A percentile compares a stretch with the other conserved stretches of the same genome.
Evolutionary conservation across 2,888 invertebrate genomes (phyloP).

Genomic region (Ophion ventricosus): DNA sequence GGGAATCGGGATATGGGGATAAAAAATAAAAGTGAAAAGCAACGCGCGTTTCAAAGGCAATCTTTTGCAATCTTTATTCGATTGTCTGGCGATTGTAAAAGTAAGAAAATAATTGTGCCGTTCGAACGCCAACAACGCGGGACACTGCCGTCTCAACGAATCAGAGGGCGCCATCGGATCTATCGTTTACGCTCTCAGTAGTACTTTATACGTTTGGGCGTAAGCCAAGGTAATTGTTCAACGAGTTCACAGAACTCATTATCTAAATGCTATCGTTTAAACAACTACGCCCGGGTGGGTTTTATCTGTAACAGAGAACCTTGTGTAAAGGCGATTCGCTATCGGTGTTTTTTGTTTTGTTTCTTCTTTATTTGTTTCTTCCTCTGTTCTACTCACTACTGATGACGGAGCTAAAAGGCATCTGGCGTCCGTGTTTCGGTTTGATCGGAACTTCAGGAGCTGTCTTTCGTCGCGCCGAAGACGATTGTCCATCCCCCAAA

Average conservation of each 20-base stretch:
- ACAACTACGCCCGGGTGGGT: constrained; percentile 79
- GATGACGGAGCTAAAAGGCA: constrained; percentile 73
- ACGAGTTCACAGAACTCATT: constrained; percentile 22
- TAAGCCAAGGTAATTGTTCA: constrained; percentile 15
- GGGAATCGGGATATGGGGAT: constrained; percentile 57
- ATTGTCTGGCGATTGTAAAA: constrained; percentile 24
- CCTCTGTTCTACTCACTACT: constrained; percentile 76
- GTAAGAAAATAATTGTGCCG: background rate
- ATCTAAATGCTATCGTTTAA: constrained; percentile 66
- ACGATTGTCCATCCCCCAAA: constrained; percentile 72
- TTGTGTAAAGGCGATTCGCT: constrained; percentile 16
- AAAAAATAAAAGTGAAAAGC: constrained; percentile 48
- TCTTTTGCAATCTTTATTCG: constrained; percentile 56
- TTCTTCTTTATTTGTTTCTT: constrained; percentile 19
- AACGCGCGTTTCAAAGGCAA: constrained; percentile 48
- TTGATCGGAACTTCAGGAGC: constrained; percentile 73
- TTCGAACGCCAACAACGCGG: background rate
- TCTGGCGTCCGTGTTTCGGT: constrained; percentile 69
- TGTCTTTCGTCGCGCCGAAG: constrained; percentile 67
- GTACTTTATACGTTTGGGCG: background rate
- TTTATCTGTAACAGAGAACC: constrained; percentile 78
- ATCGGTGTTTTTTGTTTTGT: too few relatives aligned
- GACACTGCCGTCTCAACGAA: background rate
- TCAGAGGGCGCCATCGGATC: background rate
- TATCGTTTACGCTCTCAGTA: background rate